Base-by-base conservation (phyloP, 2,888 invertebrate genomes). In the Falcaria lacertinaria region DNA sequence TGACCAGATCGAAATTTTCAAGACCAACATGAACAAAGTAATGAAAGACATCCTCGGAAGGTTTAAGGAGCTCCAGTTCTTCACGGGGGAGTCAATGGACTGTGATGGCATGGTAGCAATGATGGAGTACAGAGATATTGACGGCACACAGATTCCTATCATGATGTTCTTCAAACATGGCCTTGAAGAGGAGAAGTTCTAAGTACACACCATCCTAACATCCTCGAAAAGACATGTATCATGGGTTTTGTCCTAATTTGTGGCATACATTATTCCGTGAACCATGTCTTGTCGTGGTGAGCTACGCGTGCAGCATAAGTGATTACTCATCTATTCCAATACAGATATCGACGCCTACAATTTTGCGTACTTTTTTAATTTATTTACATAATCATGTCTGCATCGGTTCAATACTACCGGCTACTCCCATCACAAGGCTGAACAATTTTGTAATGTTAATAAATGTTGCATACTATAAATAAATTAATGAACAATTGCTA, bases 121-220 rank as follows among this genome's bases (percentile, higher is more conserved):
- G 77, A 92, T 96, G 87, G 98, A 98, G 81, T 98, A 98, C 86
- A 94, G 97, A 77, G 97, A 97, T 50, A 93, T 96, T 47, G 92
- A 96, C 61, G 96, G 95, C 40, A 91, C 92, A 2, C 94, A 94
- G 57, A 91, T 94, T 41, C 98, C 98, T 40, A 93, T 97, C 61
- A 91, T 98, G 80, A 96, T 98, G 95, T 97, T 97, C 89, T 97
- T 97, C 90, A 98, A 98, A 88, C 98, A 98, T 68, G 98, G 98
- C 52, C 92, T 98, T 50, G 93, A 94, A 44, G 98, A 97, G 82
- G 98, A 98, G 89, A 98, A 99, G 89, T 96, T 96, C 90, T 97
- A 96, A 87, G 44, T 28, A 11, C 28, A 28, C 28, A 28, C 11
- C 28, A 7, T 11, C 7, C 11, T 28, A 28, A 28, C 28, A 28